A percentile compares a stretch with the other conserved stretches of the same genome.
Evolutionary conservation across 1,140 invertebrate species (phyloP).

Genomic region (Neodiprion pinetum): DNA sequence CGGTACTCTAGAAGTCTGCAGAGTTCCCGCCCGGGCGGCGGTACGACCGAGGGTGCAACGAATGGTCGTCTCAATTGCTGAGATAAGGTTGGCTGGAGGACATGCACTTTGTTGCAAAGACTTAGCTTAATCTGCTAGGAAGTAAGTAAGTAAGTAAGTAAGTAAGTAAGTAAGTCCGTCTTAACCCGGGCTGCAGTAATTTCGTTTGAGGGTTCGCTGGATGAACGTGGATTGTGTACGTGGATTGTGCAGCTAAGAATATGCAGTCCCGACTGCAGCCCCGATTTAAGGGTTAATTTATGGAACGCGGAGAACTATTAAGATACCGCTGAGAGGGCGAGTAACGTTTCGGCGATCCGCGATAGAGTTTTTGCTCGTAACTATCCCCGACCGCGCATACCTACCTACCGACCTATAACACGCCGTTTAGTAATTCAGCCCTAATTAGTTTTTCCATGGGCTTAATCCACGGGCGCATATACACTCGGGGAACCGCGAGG

Average conservation of each 20-base stretch:
- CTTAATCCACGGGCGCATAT: background rate
- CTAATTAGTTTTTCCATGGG: background rate
- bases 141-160: conserved; percentile 23
- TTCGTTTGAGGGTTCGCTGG: background rate
- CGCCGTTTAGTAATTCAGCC: background rate
- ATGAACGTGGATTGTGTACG: background rate
- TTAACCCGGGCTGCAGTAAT: conserved; percentile 12
- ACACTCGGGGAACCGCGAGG: background rate
- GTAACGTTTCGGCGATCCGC: background rate
- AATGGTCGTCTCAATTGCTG: conserved; percentile 25
- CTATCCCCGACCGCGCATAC: background rate
- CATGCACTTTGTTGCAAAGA: conserved; percentile 28
- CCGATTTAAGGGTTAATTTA: background rate
- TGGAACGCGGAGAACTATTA: background rate
- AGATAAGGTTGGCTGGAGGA: conserved; percentile 30
- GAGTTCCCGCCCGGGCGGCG: background rate
- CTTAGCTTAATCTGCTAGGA: conserved; percentile 30
- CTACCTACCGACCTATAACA: background rate
- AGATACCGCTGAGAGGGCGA: background rate
- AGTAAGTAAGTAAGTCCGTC: conserved; percentile 26
- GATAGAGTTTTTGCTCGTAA: background rate
- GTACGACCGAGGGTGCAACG: conserved; percentile 11
- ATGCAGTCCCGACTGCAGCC: background rate
- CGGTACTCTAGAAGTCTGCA: no score
- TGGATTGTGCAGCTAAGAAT: background rate